Conservation (phyloP, 2,888 invertebrate species). For the Phalera bucephala region DNA sequence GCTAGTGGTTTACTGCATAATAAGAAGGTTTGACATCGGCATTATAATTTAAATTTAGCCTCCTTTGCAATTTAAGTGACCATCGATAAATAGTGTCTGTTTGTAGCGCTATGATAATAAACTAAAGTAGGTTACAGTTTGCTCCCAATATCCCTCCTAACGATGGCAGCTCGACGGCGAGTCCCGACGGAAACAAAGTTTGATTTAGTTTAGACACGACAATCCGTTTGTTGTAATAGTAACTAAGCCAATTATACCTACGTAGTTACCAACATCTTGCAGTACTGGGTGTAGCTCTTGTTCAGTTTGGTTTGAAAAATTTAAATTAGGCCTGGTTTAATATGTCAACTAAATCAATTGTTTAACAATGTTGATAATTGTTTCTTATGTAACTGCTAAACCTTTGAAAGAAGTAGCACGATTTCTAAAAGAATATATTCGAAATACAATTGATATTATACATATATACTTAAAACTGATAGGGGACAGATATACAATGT, state of each 20-base stretch:
- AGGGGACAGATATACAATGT: too few species aligned
- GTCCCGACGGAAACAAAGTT: constrained; percentile 73
- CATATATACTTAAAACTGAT: too few species aligned
- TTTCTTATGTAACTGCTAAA: too few species aligned
- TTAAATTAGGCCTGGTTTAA: constrained; percentile 22
- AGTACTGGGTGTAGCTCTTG: constrained; percentile 20
- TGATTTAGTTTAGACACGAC: constrained; percentile 75
- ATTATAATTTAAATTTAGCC: constrained; percentile 33
- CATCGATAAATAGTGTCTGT: constrained; percentile 30
- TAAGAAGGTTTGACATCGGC: constrained; percentile 24
- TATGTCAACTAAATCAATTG: too few species aligned
- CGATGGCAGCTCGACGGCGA: constrained; percentile 45
- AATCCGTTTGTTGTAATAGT: constrained; percentile 64
- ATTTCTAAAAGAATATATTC: too few species aligned
- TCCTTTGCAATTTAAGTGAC: constrained; percentile 31
- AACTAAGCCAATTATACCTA: constrained; percentile 61
- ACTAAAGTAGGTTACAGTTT: constrained; percentile 52
- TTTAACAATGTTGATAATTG: too few species aligned
- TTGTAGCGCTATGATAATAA: constrained; percentile 51
- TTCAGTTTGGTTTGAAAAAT: constrained; percentile 30
- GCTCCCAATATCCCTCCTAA: constrained; percentile 50
- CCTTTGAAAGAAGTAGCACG: too few species aligned
- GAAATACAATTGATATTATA: too few species aligned
- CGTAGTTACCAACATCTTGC: constrained; percentile 20
- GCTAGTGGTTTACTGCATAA: too few species aligned